Evolutionary conservation across 2,888 invertebrate species (phyloP).

Genomic region (Pristionchus entomophagus): DNA sequence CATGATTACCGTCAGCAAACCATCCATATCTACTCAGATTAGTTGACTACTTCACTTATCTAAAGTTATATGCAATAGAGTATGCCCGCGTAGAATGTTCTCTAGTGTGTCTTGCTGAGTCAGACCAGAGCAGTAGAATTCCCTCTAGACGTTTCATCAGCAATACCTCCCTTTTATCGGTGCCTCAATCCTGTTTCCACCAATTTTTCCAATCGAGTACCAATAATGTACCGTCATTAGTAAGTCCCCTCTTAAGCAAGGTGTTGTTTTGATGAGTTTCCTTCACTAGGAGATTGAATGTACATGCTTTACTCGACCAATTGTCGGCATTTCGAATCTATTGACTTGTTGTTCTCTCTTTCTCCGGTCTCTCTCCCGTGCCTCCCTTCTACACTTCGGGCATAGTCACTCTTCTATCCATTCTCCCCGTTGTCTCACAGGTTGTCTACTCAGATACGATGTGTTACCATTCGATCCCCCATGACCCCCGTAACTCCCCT

Average conservation of each 20-base stretch:
- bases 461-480: not conserved
- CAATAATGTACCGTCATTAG: not conserved
- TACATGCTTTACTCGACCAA: not conserved
- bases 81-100: not conserved
- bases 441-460: not conserved
- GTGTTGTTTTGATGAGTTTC: slow-evolving; percentile 16
- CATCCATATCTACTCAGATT: not conserved
- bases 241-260: not conserved
- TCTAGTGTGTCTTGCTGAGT: not conserved
- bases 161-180: slow-evolving; percentile 1
- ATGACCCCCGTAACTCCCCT: not conserved
- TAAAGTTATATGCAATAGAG: not conserved
- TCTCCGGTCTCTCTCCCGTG: not conserved
- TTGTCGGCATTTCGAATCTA: not conserved
- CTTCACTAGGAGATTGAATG: slow-evolving; percentile 28
- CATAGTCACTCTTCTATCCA: not conserved
- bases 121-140: not conserved
- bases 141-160: not conserved
- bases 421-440: not conserved
- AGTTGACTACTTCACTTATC: slow-evolving; percentile 2
- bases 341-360: not conserved
- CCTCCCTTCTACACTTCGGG: not conserved
- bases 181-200: slow-evolving; percentile 4
- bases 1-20: not conserved
- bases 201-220: not conserved